A percentile compares a stretch with the other conserved stretches of the same genome.
Conservation (phyloP, 1,140 invertebrate genomes). For the Leptinotarsa texana region DNA sequence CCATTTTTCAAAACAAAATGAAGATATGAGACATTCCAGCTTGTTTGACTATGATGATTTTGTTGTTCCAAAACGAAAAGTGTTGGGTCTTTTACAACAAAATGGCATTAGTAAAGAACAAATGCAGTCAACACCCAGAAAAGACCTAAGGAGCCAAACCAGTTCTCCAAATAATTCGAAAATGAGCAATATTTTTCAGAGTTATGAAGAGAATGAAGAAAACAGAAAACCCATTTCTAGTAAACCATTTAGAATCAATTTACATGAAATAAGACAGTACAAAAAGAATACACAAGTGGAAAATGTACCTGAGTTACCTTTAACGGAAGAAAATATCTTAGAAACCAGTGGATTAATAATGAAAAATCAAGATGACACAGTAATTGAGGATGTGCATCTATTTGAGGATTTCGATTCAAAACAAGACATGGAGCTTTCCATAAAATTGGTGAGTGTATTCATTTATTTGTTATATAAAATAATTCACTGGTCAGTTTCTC, state of each 20-base stretch:
- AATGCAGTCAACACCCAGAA: conserved; percentile 1
- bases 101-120: background rate
- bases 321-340: background rate
- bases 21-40: background rate
- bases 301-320: background rate
- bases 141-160: background rate
- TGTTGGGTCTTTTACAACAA: background rate
- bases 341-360: background rate
- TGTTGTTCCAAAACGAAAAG: background rate
- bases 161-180: background rate
- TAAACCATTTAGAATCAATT: background rate
- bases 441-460: conserved; percentile 10
- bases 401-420: conserved; percentile 10
- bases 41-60: conserved; percentile 16
- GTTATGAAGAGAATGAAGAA: background rate
- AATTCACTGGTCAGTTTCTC: background rate
- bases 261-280: background rate
- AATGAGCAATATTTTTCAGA: background rate
- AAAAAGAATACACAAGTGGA: background rate
- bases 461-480: background rate
- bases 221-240: background rate
- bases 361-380: background rate
- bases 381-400: background rate
- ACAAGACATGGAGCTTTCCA: background rate
- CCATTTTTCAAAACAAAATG: background rate